Evolutionary conservation across 2,797 vertebrate genomes (phyloP).

Genomic region (Xiphorhynchus erythropygius): DNA sequence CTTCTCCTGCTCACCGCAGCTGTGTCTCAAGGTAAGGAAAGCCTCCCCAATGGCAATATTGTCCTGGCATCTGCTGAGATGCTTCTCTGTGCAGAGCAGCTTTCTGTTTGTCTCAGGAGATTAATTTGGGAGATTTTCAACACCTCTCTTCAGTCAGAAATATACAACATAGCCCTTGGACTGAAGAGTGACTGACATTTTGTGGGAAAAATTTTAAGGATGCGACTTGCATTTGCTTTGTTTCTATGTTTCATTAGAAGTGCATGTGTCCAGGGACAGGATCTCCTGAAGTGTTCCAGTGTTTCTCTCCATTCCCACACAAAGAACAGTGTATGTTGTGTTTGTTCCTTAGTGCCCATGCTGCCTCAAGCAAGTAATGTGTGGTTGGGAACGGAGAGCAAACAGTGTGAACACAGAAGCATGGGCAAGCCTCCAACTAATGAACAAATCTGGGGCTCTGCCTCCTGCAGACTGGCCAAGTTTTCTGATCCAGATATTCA

Average conservation of each 20-base stretch:
- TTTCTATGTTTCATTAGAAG: not conserved
- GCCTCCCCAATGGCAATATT: not conserved
- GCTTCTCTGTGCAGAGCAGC: not conserved
- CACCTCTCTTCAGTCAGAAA: not conserved
- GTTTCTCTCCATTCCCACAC: not conserved
- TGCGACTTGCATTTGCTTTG: not conserved
- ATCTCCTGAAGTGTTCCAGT: too few relatives aligned
- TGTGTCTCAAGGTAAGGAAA: constrained; percentile 62
- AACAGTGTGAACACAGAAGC: not conserved
- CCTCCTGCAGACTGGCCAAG: not conserved
- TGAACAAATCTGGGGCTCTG: not conserved
- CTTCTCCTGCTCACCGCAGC: constrained; percentile 40
- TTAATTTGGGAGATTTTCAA: not conserved
- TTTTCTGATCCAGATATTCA: not conserved
- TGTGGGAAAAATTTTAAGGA: not conserved
- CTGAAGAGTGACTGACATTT: not conserved
- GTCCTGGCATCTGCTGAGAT: rapidly evolving
- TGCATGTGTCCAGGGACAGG: not conserved
- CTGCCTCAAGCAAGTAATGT: not conserved
- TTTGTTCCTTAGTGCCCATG: not conserved
- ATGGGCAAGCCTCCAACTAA: not conserved
- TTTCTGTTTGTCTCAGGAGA: not conserved
- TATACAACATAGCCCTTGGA: not conserved
- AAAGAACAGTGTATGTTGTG: not conserved
- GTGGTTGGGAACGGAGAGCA: not conserved